Base-by-base conservation (phyloP, 2,888 invertebrate species). In the Dolomedes plantarius region DNA sequence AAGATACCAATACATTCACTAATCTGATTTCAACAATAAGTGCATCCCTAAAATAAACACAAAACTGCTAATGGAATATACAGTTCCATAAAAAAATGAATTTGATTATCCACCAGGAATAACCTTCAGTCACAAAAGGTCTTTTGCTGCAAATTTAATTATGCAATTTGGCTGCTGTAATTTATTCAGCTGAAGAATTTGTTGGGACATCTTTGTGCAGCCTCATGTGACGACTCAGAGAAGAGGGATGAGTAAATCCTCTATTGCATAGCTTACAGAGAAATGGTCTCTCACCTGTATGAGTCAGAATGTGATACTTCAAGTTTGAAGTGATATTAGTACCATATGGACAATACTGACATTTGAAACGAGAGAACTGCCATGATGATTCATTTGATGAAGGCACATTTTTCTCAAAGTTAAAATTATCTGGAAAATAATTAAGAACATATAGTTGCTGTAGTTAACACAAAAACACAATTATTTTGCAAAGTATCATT, bases 251-350 rank as follows among this genome's bases (percentile, higher is more conserved):
- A 6, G 67, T 67, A 5, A 77, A 77, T 16, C 67, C 32, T 46
- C 67, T 67, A 3, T 46, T 31, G 19, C 76, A 77, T 27, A 50
- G 11, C 27, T 67, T 31, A 32, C 76, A 77, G 6, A 11, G 16
- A 16, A 77, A 68, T 6, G 76, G 76, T 32, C 67, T 77, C 28
- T 68, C 76, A 1, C 68, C 76, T 3, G 76, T 77, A 50, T 68
- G 76, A 3, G 32, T 77, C 6, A 50, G 16, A 28, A 68, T 46
- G 23, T 77, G 76, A 27, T 77, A 68, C 27, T 77, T 68, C 19
- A 77, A 41, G 23, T 77, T 68, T 23, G 76, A 41, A 13, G 50
- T 39, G 0, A 77, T 32, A n/a, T 77, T 68, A 9, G 76, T 77
- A 9, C 32, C n/a, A 46, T 77, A 77, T 3, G 29, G 28, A 31